Base-by-base conservation (phyloP, 2,888 invertebrate genomes). In the Griposia aprilina region DNA sequence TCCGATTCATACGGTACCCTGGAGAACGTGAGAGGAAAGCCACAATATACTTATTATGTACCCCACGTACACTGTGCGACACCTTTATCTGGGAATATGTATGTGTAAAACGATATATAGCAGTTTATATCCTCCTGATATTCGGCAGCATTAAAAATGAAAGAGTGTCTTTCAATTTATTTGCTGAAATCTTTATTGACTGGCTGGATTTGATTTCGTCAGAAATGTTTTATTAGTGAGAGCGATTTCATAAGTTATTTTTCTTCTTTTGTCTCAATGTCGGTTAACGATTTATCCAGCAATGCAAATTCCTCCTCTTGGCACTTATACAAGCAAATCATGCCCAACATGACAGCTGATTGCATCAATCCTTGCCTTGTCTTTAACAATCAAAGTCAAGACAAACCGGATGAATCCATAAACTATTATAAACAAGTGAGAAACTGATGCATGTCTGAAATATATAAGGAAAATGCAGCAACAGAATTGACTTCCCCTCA, bases 81-180 rank as follows among this genome's bases (percentile, higher is more conserved):
- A 92, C 91, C 87, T 92, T 91, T 89, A 91, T 90, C 90, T 87
- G 87, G 83, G 86, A 88, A 88, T 69, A 90, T 90, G 89, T 89
- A 86, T 83, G 85, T 81, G 82, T 80, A 82, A 88, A 88, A 85
- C 68, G 76, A 60, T 75, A 79, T 66, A 79, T 62, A 85, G 72
- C 75, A 74, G 67, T 77, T 77, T 76, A 80, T 79, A 73, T 77
- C n/a, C 62, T 59, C 66, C 68, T 70, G 74, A 67, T 68, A 67
- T 75, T 75, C 23, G 68, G 41, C 48, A 57, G 67, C 23, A 81
- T 80, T 79, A 84, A 79, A 84, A 82, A 85, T 79, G 60, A 3
- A 84, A 65, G 57, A 62, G 50, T 74, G n/a, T 63, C 60, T 75
- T 77, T 79, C 60, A 84, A 84, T 79, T 74, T 80, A 50, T 76